Conservation (phyloP, 2,888 invertebrate species). For the Cynaeus angustus region DNA sequence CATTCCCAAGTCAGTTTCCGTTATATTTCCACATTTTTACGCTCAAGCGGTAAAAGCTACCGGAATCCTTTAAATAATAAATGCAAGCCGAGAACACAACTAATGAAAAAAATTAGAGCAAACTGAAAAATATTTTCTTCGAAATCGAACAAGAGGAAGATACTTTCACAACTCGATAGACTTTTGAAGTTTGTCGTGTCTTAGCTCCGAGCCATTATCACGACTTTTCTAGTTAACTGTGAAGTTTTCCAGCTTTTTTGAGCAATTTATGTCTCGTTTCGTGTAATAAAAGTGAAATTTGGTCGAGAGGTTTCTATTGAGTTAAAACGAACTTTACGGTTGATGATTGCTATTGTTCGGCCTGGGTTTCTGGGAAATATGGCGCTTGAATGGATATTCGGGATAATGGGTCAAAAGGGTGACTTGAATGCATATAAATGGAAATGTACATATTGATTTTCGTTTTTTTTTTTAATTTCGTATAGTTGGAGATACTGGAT, state of each 20-base stretch:
- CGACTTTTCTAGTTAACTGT: conserved; percentile 1
- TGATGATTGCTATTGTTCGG: conserved; percentile 3
- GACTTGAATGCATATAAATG: not conserved
- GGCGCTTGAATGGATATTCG: not conserved
- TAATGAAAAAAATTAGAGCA: too few relatives aligned
- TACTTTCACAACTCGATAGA: too few relatives aligned
- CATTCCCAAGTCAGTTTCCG: too few relatives aligned
- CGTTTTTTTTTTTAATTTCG: too few relatives aligned
- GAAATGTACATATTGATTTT: not conserved
- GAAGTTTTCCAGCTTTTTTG: not conserved
- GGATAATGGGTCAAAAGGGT: not conserved
- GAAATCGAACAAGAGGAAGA: too few relatives aligned
- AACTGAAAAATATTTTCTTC: too few relatives aligned
- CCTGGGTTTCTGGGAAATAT: not conserved
- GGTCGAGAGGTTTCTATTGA: not conserved
- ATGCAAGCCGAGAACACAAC: too few relatives aligned
- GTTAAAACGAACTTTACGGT: conserved; percentile 1
- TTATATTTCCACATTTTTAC: too few relatives aligned
- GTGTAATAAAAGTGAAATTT: not conserved
- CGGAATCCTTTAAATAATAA: too few relatives aligned
- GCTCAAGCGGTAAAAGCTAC: too few relatives aligned
- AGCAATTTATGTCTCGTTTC: not conserved
- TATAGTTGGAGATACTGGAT: too few relatives aligned
- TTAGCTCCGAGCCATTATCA: not conserved
- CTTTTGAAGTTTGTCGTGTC: not conserved